Evolutionary conservation across 2,113 vertebrate genomes (phyloP).

Genomic region (Centrocercus urophasianus): DNA sequence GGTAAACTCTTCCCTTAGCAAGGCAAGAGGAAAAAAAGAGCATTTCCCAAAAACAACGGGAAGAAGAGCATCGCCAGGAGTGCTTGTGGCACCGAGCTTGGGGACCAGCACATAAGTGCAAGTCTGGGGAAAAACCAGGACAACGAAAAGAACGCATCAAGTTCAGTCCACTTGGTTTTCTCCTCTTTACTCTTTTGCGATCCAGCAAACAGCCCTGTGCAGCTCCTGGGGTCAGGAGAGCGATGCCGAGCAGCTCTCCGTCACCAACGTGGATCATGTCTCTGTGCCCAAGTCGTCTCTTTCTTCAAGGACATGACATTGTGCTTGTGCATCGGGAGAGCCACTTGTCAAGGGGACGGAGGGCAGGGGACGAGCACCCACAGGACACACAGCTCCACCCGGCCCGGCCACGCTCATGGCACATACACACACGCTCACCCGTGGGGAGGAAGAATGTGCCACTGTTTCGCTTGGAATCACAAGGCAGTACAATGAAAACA

Average conservation of each 20-base stretch:
- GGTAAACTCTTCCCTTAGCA: constrained; percentile 36
- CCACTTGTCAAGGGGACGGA: background rate
- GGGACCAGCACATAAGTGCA: background rate
- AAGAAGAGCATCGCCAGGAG: constrained; percentile 14
- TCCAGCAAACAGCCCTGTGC: background rate
- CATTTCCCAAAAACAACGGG: constrained; percentile 49
- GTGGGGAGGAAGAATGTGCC: constrained; percentile 26
- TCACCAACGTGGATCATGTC: background rate
- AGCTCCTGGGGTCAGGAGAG: background rate
- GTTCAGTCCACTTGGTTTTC: constrained; percentile 45
- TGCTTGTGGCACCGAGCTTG: background rate
- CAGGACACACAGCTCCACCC: background rate
- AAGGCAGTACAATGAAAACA: constrained; percentile 68
- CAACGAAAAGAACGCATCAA: background rate
- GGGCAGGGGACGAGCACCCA: background rate
- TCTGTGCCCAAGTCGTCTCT: constrained; percentile 51
- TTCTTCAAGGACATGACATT: constrained; percentile 66
- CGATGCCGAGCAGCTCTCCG: background rate
- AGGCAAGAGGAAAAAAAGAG: constrained; percentile 53
- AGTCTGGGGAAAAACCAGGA: background rate
- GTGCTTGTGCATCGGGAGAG: constrained; percentile 79
- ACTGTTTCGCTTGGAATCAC: constrained; percentile 31
- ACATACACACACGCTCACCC: constrained; percentile 32
- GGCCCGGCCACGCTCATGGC: constrained; percentile 68
- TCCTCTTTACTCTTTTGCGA: constrained; percentile 38